These are phyloP conservation scores for Chromis chromis DNA, from an alignment of 2,797 vertebrate species.

Conservation along the genomic window DNA sequence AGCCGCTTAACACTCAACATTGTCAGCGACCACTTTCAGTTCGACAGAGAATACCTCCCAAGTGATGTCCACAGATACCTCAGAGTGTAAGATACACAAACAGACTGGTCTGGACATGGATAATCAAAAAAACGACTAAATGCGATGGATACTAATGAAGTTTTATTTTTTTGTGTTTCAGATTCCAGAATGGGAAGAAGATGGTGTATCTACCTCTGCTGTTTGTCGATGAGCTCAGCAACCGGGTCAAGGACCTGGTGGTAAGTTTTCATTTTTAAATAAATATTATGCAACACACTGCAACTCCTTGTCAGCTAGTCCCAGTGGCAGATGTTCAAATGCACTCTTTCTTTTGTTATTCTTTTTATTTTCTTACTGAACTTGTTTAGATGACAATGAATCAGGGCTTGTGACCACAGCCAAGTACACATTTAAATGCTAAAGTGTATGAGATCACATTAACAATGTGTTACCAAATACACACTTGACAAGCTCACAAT, in stretches of 20 bases:
- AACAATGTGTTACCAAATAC: background rate
- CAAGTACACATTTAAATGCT: background rate
- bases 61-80: conserved; percentile 96
- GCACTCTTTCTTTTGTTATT: background rate
- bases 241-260: conserved; percentile 92
- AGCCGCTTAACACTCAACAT: conserved; percentile 92
- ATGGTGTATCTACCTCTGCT: conserved; percentile 98
- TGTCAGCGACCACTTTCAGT: conserved; percentile 93
- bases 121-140: background rate
- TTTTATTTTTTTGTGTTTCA: too few species aligned
- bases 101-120: background rate
- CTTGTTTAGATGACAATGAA: background rate
- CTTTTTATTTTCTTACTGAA: background rate
- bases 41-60: conserved; percentile 92
- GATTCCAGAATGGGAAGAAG: conserved; percentile 92
- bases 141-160: background rate
- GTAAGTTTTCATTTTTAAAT: conserved; percentile 52
- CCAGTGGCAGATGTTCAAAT: background rate
- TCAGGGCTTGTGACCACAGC: background rate
- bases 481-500: background rate
- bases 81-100: conserved; percentile 88
- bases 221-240: conserved; percentile 98
- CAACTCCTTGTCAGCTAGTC: background rate
- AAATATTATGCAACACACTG: conserved; percentile 12
- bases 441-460: background rate